Evolutionary conservation across 2,113 vertebrate species (phyloP).

Genomic region (Empidonax traillii): DNA sequence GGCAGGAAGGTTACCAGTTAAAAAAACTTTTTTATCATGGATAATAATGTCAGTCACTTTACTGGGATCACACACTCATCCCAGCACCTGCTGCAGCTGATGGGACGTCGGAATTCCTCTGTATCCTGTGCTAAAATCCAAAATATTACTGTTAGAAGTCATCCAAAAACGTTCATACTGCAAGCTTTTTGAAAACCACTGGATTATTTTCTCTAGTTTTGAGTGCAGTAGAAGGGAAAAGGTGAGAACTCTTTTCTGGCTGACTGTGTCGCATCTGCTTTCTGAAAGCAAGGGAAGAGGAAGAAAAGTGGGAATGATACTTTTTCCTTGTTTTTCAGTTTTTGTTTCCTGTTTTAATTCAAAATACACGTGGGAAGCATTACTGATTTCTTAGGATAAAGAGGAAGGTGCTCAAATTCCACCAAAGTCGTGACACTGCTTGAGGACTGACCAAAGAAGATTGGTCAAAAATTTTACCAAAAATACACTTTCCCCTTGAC

Average conservation of each 20-base stretch:
- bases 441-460: not conserved
- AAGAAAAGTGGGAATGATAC: not conserved
- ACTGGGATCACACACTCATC: not conserved
- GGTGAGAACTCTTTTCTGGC: not conserved
- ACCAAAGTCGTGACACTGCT: not conserved
- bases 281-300: not conserved
- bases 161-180: not conserved
- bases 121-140: not conserved
- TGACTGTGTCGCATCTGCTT: fast-evolving
- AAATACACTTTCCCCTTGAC: not conserved
- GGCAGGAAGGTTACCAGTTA: not conserved
- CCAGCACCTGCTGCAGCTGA: not conserved
- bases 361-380: not conserved
- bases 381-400: not conserved
- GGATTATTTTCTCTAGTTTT: not conserved
- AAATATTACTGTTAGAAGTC: not conserved
- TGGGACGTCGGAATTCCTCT: not conserved
- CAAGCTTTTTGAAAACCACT: not conserved
- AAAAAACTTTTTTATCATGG: not conserved
- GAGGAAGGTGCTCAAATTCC: not conserved
- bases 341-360: not conserved
- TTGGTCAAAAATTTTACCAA: not conserved
- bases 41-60: not conserved
- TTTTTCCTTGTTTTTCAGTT: not conserved
- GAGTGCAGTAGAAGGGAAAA: not conserved